These are phyloP conservation scores for Agriopis marginaria DNA, from an alignment of 2,888 invertebrate species.

Conservation along the genomic window DNA sequence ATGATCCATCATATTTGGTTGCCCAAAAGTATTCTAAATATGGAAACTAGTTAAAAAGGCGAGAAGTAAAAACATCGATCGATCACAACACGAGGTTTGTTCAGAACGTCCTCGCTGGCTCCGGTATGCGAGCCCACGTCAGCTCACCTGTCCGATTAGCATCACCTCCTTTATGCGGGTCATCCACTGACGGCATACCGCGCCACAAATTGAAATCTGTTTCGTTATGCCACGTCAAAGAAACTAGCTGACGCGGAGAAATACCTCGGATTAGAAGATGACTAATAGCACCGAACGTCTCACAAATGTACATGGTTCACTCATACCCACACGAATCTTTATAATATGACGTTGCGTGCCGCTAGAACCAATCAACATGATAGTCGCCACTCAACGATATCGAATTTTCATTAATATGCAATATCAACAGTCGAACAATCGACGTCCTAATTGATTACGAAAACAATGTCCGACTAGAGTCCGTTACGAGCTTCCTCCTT, in stretches of 20 bases:
- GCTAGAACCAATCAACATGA: slow-evolving; percentile 74
- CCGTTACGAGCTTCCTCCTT: slow-evolving; percentile 65
- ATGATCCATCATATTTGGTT: slow-evolving; percentile 50
- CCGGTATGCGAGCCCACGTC: slow-evolving; percentile 64
- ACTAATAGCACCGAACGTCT: slow-evolving; percentile 64
- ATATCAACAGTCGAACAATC: slow-evolving; percentile 60
- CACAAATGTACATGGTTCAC: slow-evolving; percentile 5
- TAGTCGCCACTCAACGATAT: slow-evolving; percentile 75
- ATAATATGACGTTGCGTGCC: slow-evolving; percentile 68
- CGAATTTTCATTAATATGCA: slow-evolving; percentile 69
- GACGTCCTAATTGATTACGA: slow-evolving; percentile 77
- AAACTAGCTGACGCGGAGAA: slow-evolving; percentile 73
- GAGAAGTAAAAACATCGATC: slow-evolving; percentile 66
- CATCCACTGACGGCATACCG: slow-evolving; percentile 74
- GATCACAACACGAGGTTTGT: slow-evolving; percentile 68
- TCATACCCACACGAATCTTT: slow-evolving; percentile 50
- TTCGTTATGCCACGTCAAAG: slow-evolving; percentile 80
- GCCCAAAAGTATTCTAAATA: slow-evolving; percentile 50
- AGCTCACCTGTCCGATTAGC: slow-evolving; percentile 83
- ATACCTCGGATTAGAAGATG: slow-evolving; percentile 75
- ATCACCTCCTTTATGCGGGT: slow-evolving; percentile 80
- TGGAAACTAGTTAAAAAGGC: slow-evolving; percentile 49
- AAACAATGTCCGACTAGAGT: slow-evolving; percentile 59
- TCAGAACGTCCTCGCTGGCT: slow-evolving; percentile 54
- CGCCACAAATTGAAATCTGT: slow-evolving; percentile 80